Evolutionary conservation across 1,140 invertebrate genomes (phyloP).

Genomic region (Zaprionus taronus): DNA sequence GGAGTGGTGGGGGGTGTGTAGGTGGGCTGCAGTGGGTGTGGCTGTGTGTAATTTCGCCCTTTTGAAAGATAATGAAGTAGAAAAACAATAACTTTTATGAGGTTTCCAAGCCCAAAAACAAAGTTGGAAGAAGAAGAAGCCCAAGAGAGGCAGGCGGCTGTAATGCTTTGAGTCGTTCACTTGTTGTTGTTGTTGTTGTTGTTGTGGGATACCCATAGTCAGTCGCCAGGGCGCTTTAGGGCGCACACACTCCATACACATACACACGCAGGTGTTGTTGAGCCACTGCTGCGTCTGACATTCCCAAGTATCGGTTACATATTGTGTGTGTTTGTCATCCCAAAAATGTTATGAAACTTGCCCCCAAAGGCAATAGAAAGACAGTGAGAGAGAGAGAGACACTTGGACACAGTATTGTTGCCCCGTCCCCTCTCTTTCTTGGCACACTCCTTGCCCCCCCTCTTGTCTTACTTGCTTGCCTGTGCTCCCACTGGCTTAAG

Average conservation of each 20-base stretch:
- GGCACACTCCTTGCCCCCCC: too few relatives aligned
- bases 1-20: background rate
- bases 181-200: background rate
- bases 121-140: conserved; percentile 27
- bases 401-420: background rate
- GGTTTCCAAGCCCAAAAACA: conserved; percentile 60
- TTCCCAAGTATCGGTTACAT: conserved; percentile 77
- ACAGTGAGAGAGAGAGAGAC: too few relatives aligned
- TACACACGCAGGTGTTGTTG: conserved; percentile 32
- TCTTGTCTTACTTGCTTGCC: background rate
- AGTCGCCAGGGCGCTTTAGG: conserved; percentile 51
- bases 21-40: too few relatives aligned
- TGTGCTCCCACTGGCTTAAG: background rate
- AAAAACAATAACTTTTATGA: conserved; percentile 84
- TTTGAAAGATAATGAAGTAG: conserved; percentile 82
- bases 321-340: conserved; percentile 42
- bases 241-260: conserved; percentile 35
- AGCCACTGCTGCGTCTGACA: conserved; percentile 64
- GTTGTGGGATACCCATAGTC: conserved; percentile 3
- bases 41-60: conserved; percentile 43
- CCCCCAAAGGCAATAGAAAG: background rate
- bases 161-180: conserved; percentile 74
- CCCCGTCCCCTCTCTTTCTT: background rate
- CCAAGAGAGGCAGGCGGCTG: conserved; percentile 29
- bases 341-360: conserved; percentile 37